phyloP scores from a whole-genome alignment of 1,140 invertebrate species.

The Rhagoletis pomonella region DNA sequence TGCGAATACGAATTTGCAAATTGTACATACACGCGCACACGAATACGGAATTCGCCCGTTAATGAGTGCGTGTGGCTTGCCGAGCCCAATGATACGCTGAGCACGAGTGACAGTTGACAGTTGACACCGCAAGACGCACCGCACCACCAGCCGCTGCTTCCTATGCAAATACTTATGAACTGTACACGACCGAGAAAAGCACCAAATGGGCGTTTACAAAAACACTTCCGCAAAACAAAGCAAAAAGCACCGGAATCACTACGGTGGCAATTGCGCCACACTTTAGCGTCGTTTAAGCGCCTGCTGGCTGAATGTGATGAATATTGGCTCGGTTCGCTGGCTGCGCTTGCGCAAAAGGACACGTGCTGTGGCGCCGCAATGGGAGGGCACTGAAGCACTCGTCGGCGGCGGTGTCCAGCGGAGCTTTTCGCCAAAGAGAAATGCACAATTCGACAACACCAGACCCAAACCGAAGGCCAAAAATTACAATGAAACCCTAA shows the following conservation, averaged over 20 bases:
- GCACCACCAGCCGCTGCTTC: constrained; percentile 35
- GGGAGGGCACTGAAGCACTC: constrained; percentile 64
- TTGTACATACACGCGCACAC: not conserved
- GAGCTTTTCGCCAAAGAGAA: constrained; percentile 48
- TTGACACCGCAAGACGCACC: constrained; percentile 52
- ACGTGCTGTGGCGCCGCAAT: constrained; percentile 69
- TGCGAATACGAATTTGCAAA: not conserved
- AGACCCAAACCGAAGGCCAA: not conserved
- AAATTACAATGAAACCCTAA: constrained; percentile 28
- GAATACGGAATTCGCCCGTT: not conserved
- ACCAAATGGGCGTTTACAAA: constrained; percentile 24
- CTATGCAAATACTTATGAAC: not conserved
- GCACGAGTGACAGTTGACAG: constrained; percentile 55
- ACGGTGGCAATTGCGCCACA: constrained; percentile 33
- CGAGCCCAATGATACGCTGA: not conserved
- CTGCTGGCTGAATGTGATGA: not conserved
- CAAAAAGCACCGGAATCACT: not conserved
- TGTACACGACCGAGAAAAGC: not conserved
- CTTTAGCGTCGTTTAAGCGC: constrained; percentile 28
- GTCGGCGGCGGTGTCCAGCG: constrained; percentile 59
- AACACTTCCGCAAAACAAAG: constrained; percentile 39
- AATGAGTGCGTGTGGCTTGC: constrained; percentile 32
- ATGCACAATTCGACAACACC: constrained; percentile 45
- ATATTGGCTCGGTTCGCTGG: constrained; percentile 41
- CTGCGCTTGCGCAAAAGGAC: constrained; percentile 67